phyloP scores from a whole-genome alignment of 2,888 invertebrate species.

The Muschampia plurimacula region DNA sequence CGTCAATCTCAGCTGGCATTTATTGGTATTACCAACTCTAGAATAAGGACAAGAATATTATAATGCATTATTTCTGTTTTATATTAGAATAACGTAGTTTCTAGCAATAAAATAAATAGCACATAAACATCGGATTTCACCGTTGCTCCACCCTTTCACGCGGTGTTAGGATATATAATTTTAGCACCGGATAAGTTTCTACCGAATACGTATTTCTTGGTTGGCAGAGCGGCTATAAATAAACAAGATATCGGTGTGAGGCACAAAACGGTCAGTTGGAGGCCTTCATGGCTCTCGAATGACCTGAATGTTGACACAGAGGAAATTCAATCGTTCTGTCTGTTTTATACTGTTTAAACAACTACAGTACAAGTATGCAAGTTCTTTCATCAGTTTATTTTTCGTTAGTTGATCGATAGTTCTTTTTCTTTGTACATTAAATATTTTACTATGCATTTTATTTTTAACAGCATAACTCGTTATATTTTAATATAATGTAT shows the following conservation, averaged over 20 bases:
- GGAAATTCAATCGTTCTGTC: conserved; percentile 27
- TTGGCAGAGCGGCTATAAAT: conserved; percentile 49
- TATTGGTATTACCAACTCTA: conserved; percentile 23
- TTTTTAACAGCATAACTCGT: no score
- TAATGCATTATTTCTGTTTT: conserved; percentile 36
- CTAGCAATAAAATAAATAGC: conserved; percentile 39
- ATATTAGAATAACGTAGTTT: conserved; percentile 34
- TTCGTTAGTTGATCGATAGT: background rate
- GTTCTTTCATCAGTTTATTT: background rate
- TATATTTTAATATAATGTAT: no score
- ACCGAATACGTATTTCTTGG: conserved; percentile 46
- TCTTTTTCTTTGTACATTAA: background rate
- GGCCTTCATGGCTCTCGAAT: conserved; percentile 54
- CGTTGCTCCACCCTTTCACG: conserved; percentile 37
- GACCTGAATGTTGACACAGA: conserved; percentile 52
- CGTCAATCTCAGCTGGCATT: conserved; percentile 30
- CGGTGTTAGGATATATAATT: conserved; percentile 30
- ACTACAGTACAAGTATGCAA: background rate
- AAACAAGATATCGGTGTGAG: conserved; percentile 44
- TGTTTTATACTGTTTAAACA: background rate
- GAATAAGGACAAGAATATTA: conserved; percentile 34
- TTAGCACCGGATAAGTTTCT: conserved; percentile 34
- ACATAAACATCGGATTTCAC: conserved; percentile 37
- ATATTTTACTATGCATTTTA: no score
- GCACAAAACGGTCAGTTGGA: conserved; percentile 46